Evolutionary conservation across 2,797 vertebrate genomes (phyloP), one percentile per base, ranked within the genome.

Genomic region (Ptychobarbus kaznakovi): DNA sequence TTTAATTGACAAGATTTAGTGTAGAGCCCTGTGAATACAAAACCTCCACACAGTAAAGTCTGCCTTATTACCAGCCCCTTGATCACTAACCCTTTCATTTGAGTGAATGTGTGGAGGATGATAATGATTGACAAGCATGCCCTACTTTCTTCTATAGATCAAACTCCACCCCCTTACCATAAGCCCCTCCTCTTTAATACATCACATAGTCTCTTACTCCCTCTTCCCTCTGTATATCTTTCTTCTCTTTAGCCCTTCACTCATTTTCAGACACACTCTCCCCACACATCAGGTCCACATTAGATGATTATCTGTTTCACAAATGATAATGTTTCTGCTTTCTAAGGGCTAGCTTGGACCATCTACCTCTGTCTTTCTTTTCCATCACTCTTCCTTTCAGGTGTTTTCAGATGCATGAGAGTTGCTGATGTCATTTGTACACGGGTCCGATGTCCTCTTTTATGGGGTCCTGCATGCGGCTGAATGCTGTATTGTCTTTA

Each of bases 401-500:
- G 16, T 87, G 61, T 76, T 76, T 87, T 81, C 73, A 22, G 46
- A 72, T 77, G 58, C 82, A 82, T 83, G 86, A 40, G 53, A 51
- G 35, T 35, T 80, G 79, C 80, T 82, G 70, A 46, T 83, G 25
- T 70, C 73, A 44, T n/a, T 22, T 49, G 32, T 28, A 70, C 20
- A 79, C 46, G 40, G 61, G 16, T 83, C 32, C 32, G 32, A 32
- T 32, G 32, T 32, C 32, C 32, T 32, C 32, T 69, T 35, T 65
- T 51, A 49, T 84, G 15, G 68, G 65, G 35, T 72, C 25, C 56
- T 87, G 89, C 86, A 88, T 90, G 89, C 25, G 18, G 40, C 46
- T 61, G 42, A 25, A 58, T 56, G 80, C 66, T 77, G 15, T 72
- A 44, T 80, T 77, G 35, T 68, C 66, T 87, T 87, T 83, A 58